Conservation (phyloP, 2,797 vertebrate species). For the Silurus aristotelis region DNA sequence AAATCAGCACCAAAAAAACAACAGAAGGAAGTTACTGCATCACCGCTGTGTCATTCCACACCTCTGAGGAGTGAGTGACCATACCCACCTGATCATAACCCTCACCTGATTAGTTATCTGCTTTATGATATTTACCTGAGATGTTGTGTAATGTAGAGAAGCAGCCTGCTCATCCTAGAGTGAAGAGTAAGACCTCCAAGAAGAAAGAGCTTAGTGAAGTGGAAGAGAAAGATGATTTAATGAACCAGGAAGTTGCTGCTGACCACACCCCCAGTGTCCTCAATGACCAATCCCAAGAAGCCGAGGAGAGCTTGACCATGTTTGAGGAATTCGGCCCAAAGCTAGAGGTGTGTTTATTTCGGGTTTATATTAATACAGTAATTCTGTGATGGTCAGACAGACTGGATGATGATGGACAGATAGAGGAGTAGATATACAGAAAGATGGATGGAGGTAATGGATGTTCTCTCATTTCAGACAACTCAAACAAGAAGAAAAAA, state of each 20-base stretch:
- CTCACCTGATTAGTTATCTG: neutral
- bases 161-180: slow-evolving; percentile 6
- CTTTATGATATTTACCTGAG: too few relatives aligned
- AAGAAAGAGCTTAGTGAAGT: neutral
- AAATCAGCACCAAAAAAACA: neutral
- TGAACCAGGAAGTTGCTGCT: slow-evolving; percentile 49
- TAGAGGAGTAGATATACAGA: neutral
- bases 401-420: neutral
- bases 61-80: slow-evolving; percentile 61
- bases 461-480: slow-evolving; percentile 6
- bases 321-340: slow-evolving; percentile 74
- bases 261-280: slow-evolving; percentile 55
- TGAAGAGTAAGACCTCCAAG: neutral
- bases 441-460: neutral
- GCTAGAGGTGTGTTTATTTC: slow-evolving; percentile 66
- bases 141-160: slow-evolving; percentile 52
- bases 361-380: neutral
- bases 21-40: slow-evolving; percentile 15
- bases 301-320: slow-evolving; percentile 61
- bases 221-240: slow-evolving; percentile 1
- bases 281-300: neutral
- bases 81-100: neutral
- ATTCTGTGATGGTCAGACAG: neutral
- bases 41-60: slow-evolving; percentile 26
- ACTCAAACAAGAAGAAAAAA: neutral